Percentiles rank a stretch among this genome's conserved stretches.
phyloP scores from a whole-genome alignment of 2,888 invertebrate genomes.

The Macropis europaea region DNA sequence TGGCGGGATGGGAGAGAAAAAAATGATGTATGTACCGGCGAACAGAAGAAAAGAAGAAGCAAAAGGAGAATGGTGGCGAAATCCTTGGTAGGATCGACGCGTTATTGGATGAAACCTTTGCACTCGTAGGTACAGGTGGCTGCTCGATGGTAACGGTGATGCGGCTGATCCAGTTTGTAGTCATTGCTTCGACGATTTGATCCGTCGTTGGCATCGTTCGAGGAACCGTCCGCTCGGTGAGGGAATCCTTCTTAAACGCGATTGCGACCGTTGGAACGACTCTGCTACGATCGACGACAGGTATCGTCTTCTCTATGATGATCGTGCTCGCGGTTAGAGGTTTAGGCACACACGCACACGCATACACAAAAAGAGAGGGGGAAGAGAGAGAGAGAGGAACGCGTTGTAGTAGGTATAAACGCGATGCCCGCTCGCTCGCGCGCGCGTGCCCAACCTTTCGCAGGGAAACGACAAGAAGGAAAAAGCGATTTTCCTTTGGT shows the following conservation, averaged over 20 bases:
- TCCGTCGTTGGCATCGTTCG: conserved; percentile 67
- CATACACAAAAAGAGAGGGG: no score
- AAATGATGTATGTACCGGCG: no score
- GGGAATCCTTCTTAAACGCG: not conserved
- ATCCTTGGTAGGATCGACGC: conserved; percentile 49
- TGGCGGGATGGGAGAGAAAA: no score
- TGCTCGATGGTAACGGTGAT: conserved; percentile 44
- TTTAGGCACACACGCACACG: no score
- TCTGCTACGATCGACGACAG: not conserved
- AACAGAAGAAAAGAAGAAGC: no score
- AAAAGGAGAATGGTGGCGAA: conserved; percentile 24
- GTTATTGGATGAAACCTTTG: conserved; percentile 74
- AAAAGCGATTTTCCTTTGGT: no score
- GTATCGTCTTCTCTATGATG: conserved; percentile 11
- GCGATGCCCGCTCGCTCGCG: no score
- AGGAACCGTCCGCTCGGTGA: conserved; percentile 40
- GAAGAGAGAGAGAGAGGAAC: no score
- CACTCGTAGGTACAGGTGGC: conserved; percentile 66
- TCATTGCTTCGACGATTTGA: conserved; percentile 58
- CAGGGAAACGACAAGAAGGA: no score
- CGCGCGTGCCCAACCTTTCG: no score
- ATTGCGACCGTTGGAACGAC: not conserved
- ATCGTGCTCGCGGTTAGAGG: no score
- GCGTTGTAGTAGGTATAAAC: no score
- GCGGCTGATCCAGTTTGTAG: conserved; percentile 46